Percentiles rank a stretch among this genome's conserved stretches.
Conservation (phyloP, 2,797 vertebrate genomes). For the Chiroxiphia lanceolata region DNA sequence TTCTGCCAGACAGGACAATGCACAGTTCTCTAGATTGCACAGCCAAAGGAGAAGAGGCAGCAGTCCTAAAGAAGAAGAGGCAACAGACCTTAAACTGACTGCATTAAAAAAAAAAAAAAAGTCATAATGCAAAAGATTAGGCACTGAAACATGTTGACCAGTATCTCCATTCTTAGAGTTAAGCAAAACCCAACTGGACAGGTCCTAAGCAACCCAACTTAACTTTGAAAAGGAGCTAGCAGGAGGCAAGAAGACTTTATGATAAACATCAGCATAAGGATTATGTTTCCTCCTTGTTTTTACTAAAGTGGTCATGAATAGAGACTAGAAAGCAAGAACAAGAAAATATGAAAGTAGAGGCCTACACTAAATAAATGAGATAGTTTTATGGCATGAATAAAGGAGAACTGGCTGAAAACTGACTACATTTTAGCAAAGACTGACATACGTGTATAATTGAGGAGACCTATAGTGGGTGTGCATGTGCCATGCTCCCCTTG, state of each 20-base stretch:
- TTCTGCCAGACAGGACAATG: background rate
- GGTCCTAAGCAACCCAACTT: background rate
- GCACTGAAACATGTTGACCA: background rate
- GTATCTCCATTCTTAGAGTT: background rate
- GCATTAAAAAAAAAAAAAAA: background rate
- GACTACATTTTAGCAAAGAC: background rate
- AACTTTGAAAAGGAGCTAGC: background rate
- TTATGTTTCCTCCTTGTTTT: background rate
- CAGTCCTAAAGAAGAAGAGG: background rate
- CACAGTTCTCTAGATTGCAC: background rate
- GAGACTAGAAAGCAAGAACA: background rate
- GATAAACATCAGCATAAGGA: background rate
- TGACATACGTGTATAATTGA: background rate
- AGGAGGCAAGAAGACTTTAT: background rate
- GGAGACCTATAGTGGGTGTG: background rate
- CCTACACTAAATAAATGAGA: background rate
- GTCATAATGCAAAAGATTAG: background rate
- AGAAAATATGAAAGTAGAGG: background rate
- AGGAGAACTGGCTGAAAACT: background rate
- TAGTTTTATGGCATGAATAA: background rate
- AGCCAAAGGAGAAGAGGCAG: background rate
- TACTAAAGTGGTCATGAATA: background rate
- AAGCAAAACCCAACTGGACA: background rate
- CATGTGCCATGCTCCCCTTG: background rate
- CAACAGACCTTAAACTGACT: background rate